These are phyloP conservation scores for Andinoacara biseriatus DNA, from an alignment of 2,113 vertebrate genomes.

Conservation along the genomic window DNA sequence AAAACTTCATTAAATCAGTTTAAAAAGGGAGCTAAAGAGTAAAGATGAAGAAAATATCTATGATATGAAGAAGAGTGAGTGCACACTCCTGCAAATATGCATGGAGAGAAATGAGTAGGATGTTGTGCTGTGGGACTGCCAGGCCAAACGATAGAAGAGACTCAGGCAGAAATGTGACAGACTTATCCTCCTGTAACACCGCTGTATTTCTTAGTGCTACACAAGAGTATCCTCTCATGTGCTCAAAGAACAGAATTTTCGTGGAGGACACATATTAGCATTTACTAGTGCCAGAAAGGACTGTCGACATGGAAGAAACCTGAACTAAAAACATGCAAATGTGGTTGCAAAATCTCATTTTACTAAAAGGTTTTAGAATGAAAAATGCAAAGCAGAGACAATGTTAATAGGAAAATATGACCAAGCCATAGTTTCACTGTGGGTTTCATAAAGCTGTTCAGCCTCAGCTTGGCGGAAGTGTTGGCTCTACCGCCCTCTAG, in stretches of 20 bases:
- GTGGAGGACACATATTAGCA: not conserved
- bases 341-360: not conserved
- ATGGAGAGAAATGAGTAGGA: slow-evolving; percentile 4
- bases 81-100: not conserved
- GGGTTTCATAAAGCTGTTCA: not conserved
- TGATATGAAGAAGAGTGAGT: not conserved
- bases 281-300: not conserved
- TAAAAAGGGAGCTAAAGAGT: not conserved
- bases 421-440: not conserved
- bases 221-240: not conserved
- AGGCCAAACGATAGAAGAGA: not conserved
- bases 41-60: not conserved
- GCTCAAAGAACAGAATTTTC: rapidly evolving
- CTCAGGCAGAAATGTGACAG: not conserved
- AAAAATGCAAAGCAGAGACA: not conserved
- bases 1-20: not conserved
- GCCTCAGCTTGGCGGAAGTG: not conserved
- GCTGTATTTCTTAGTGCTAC: not conserved
- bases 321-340: rapidly evolving
- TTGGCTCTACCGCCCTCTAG: not conserved
- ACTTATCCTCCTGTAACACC: not conserved
- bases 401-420: not conserved
- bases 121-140: not conserved
- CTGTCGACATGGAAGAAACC: not conserved
- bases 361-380: not conserved